Base-by-base conservation (phyloP, 2,797 vertebrate genomes). In the Coregonus ussuriensis region DNA sequence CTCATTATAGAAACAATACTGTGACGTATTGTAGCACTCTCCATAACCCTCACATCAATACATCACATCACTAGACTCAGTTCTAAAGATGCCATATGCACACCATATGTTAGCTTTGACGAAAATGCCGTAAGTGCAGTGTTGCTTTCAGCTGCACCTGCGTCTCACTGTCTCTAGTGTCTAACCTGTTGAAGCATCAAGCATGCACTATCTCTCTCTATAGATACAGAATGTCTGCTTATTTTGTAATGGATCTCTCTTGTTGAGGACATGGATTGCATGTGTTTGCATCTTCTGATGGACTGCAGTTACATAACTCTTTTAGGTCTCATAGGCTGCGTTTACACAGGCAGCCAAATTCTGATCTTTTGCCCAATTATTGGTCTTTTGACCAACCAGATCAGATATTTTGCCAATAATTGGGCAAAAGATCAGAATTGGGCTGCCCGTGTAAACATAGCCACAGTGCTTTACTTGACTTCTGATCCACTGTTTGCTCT, bases 111-210 rank as follows among this genome's bases (percentile, higher is more conserved):
- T 77, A 37, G 53, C 62, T 77, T 53, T 69, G 71, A 65, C 54
- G 14, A 53, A 25, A 63, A 54, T 72, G 56, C 62, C 59, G 81
- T 81, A 78, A 80, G 74, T 69, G 76, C 52, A 29, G 72, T 59
- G 21, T 21, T 25, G 62, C 79, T 85, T 82, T 85, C 85, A 86
- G 29, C 53, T 74, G 41, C 83, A 86, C 79, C 85, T 88, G 85
- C 68, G 78, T 52, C 82, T 71, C 77, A 53, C 72, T 41, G 15
- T 11, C 68, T 18, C 18, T 70, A 47, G 3, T 6, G 9, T 21
- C 41, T 71, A 51, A 9, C 56, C 56, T 6, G 56, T 6, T 59
- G 16, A 56, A 2, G 15, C 54, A 1, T 31, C 71, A 66, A 63
- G 6, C 59, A 21, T 63, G 18, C 16, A 62, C 56, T 63, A 9